Base-by-base conservation (phyloP, 2,797 vertebrate species). In the Monodelphis domestica region DNA sequence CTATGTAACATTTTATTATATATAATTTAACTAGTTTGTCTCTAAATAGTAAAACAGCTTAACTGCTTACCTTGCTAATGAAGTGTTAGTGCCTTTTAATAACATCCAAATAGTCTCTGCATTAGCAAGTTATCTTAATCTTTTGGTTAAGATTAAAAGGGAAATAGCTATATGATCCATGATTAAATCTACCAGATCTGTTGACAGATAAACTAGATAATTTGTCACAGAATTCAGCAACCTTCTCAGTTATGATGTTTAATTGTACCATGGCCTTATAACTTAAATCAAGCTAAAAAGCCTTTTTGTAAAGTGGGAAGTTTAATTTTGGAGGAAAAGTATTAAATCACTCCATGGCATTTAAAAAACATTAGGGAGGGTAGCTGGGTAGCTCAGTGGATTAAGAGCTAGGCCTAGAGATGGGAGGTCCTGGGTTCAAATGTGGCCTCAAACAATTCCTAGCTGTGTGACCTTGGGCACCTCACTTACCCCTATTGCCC, bases 21-120 rank as follows among this genome's bases (percentile, higher is more conserved):
- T 30, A 54, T n/a, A 70, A 29, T 93, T 94, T 93, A 56, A 53
- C 6, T 91, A 91, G 70, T 92, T 94, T 95, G 45, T 4, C 30
- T 28, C 30, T 95, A 91, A 93, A 56, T 90, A 38, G n/a, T 57
- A 89, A 91, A 26, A 45, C 59, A 95, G 57, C 14, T 90, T 5
- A 57, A 50, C 10, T 91, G 30, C 6, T 94, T 14, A 93, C 53
- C 54, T 94, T 91, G 94, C 30, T 55, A 89, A 50, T 89, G 52
- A 51, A 26, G 1, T 92, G 9, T 93, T 89, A 54, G 93, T 96
- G 33, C 14, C 51, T 93, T 21, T 91, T 93, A 56, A 30, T 28
- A 57, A 88, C 15, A 9, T 54, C 89, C 33, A 91, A 33, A 96
- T 70, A 89, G n/a, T 90, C 3, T 26, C 95, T 54, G 15, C 24